phyloP scores from a whole-genome alignment of 2,888 invertebrate species.

The Cheiracanthium punctorium region DNA sequence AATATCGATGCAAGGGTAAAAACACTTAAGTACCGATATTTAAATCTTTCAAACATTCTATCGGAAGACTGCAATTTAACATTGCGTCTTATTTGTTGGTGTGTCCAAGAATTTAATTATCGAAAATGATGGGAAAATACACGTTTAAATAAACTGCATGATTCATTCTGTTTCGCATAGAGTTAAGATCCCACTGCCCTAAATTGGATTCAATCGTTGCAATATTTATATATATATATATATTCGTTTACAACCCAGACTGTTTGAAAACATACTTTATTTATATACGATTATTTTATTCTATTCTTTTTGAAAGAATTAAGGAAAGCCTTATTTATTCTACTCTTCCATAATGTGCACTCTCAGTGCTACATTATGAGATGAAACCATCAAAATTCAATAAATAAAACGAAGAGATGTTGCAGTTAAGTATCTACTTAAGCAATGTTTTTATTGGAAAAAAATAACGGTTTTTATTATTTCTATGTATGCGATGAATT shows the following conservation, averaged over 20 bases:
- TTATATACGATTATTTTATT: constrained; percentile 24
- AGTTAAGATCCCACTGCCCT: constrained; percentile 62
- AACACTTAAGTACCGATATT: constrained; percentile 64
- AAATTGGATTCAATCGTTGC: constrained; percentile 54
- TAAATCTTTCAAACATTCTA: constrained; percentile 60
- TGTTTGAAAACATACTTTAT: constrained; percentile 34
- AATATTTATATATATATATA: too few species aligned
- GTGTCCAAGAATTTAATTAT: constrained; percentile 64
- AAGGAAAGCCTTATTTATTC: constrained; percentile 39
- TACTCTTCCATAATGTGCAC: constrained; percentile 42
- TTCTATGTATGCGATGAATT: too few species aligned
- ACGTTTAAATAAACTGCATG: constrained; percentile 59
- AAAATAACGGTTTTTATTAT: too few species aligned
- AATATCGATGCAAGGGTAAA: constrained; percentile 51
- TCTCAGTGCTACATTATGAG: too few species aligned
- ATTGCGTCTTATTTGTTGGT: constrained; percentile 45
- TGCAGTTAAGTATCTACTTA: too few species aligned
- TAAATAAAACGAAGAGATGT: too few species aligned
- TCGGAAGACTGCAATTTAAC: constrained; percentile 62
- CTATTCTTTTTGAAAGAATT: constrained; percentile 31
- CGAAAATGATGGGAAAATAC: constrained; percentile 67
- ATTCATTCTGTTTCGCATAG: constrained; percentile 52
- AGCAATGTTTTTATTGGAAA: too few species aligned
- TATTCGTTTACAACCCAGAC: not conserved
- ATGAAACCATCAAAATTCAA: too few species aligned